phyloP scores from a whole-genome alignment of 1,140 invertebrate genomes.

The Cardiocondyla obscurior region DNA sequence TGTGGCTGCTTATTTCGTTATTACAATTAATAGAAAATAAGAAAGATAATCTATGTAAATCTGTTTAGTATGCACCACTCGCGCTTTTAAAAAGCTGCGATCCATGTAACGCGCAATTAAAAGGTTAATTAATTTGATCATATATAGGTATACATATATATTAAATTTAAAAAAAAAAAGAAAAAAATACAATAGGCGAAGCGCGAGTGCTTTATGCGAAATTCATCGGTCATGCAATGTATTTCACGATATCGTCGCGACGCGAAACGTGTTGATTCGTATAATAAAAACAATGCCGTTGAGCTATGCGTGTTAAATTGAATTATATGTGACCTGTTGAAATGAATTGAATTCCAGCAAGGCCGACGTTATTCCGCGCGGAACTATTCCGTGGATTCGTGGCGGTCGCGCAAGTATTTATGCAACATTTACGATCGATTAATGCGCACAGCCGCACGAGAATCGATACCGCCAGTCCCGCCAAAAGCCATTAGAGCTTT shows the following conservation, averaged over 20 bases:
- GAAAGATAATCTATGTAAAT: not conserved
- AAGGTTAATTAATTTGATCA: constrained; percentile 5
- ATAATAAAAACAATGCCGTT: constrained; percentile 12
- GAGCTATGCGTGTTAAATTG: constrained; percentile 39
- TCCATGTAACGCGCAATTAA: not conserved
- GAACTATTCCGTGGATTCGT: constrained; percentile 35
- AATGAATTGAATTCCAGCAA: constrained; percentile 49
- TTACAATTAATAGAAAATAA: not conserved
- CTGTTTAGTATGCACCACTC: not conserved
- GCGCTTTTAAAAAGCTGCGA: not conserved
- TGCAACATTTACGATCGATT: constrained; percentile 58
- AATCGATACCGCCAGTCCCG: constrained; percentile 41
- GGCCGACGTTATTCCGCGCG: constrained; percentile 21
- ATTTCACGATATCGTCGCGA: not conserved
- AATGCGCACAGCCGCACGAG: constrained; percentile 7
- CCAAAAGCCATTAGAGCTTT: constrained; percentile 52
- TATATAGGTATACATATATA: too few species aligned
- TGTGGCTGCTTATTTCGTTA: not conserved
- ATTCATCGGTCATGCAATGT: not conserved
- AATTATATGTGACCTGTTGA: constrained; percentile 42
- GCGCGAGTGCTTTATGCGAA: too few species aligned
- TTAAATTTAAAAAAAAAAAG: too few species aligned
- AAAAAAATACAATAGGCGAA: not conserved
- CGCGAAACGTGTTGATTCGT: constrained; percentile 6
- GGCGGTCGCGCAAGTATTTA: constrained; percentile 45